These are phyloP conservation scores for Pocota personata DNA, from an alignment of 2,888 invertebrate species.

Conservation along the genomic window DNA sequence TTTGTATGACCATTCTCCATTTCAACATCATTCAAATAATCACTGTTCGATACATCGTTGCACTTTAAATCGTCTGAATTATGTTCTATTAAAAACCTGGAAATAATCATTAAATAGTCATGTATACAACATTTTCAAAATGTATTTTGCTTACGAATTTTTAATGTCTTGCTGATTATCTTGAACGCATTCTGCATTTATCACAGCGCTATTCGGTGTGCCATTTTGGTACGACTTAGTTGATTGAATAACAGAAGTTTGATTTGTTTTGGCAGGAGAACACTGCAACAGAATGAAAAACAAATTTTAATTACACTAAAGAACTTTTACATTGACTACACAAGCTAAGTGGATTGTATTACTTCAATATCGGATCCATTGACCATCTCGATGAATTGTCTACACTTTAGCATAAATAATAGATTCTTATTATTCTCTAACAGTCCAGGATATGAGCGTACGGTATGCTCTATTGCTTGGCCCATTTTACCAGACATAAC, in stretches of 20 bases:
- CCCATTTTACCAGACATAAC: conserved; percentile 97
- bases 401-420: conserved; percentile 97
- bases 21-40: conserved; percentile 82
- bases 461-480: conserved; percentile 96
- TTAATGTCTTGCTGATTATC: conserved; percentile 86
- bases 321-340: conserved; percentile 46
- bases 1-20: conserved; percentile 83
- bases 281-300: conserved; percentile 76
- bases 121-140: background rate
- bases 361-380: conserved; percentile 93
- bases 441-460: conserved; percentile 95
- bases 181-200: conserved; percentile 78
- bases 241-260: conserved; percentile 93
- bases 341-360: conserved; percentile 78
- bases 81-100: conserved; percentile 76
- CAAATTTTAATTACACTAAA: conserved; percentile 60
- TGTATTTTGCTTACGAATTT: conserved; percentile 50
- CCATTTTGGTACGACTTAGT: conserved; percentile 84
- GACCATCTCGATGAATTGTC: conserved; percentile 99
- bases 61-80: conserved; percentile 82
- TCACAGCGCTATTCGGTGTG: conserved; percentile 79
- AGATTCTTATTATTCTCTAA: conserved; percentile 95
- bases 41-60: conserved; percentile 76
- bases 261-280: conserved; percentile 82
- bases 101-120: background rate